A percentile compares a stretch with the other conserved stretches of the same genome.
Evolutionary conservation across 2,797 vertebrate species (phyloP).

Genomic region (Ctenochaetus hawaiiensis): DNA sequence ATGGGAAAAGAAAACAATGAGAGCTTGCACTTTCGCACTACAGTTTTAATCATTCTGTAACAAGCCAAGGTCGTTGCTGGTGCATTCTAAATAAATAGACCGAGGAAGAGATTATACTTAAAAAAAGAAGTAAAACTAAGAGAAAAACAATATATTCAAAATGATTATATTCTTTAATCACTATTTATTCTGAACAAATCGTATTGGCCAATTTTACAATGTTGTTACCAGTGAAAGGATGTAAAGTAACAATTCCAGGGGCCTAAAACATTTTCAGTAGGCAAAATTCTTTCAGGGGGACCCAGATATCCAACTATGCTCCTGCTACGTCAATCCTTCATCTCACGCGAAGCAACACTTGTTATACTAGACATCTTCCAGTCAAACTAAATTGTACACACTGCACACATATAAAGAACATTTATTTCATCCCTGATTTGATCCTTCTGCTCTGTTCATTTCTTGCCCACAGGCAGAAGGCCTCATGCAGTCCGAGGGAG

Average conservation of each 20-base stretch:
- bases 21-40: conserved; percentile 21
- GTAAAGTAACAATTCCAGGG: neutral
- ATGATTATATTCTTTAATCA: conserved; percentile 3
- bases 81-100: conserved; percentile 13
- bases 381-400: conserved; percentile 36
- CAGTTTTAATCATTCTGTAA: conserved; percentile 30
- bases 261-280: neutral
- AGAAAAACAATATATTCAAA: neutral
- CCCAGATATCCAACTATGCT: too few relatives aligned
- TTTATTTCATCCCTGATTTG: conserved; percentile 59
- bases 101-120: conserved; percentile 20
- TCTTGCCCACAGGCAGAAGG: conserved; percentile 50
- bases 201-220: neutral
- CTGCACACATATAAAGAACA: conserved; percentile 37
- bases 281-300: too few relatives aligned
- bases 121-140: neutral
- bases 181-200: neutral
- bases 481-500: conserved; percentile 41
- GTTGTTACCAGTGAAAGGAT: neutral
- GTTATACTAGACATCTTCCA: conserved; percentile 19
- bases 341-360: neutral
- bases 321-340: neutral
- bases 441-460: conserved; percentile 56
- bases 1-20: conserved; percentile 21
- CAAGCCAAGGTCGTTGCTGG: conserved; percentile 40